Base-by-base conservation (phyloP, 2,113 vertebrate species). In the Poeciliopsis prolifica region DNA sequence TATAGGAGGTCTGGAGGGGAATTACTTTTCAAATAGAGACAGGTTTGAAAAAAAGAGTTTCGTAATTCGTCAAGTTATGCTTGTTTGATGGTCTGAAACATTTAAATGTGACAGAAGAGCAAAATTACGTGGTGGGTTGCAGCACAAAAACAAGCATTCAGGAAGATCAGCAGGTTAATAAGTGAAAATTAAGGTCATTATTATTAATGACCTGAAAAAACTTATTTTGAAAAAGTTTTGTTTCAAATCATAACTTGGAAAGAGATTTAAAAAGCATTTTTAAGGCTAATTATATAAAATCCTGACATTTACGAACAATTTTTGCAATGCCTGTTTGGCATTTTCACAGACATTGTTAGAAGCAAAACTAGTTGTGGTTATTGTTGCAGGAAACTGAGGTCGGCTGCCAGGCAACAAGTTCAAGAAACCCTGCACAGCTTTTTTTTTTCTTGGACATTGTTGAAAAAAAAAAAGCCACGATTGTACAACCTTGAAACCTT, bases 301-400 rank as follows among this genome's bases (percentile, higher is more conserved):
- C 17, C 19, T 58, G 24, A 24, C 51, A 10, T 24, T 58, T 58
- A n/a, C 24, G 1, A 10, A 24, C 1, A 8, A 5, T 42, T 15
- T 19, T 48, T 48, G 19, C 44, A 48, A 1, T 1, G 30, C 4
- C 5, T 1, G 26, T 31, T 35, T 66, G 17, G 33, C 51, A 81
- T 69, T 42, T 51, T 26, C 29, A 1, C 3, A 51, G 10, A 19
- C 15, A 1, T 28, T 66, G 37, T 75, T 70, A 1, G 65, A 14
- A 85, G 68, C 12, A 10, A 54, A 48, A 61, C 66, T 19, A 12
- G n/a, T 0, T 86, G 89, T 78, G 88, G 91, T 90, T 68, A 26
- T 17, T 51, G 66, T 61, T 65, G 85, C 81, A 92, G 90, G 91
- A 93, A 92, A 68, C 68, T 76, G 35, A 26, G 68, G 19, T 33